These are phyloP conservation scores for Hydrozoanthus tunicans DNA, from an alignment of 64 coral and sea anemone species.

Conservation along the genomic window DNA sequence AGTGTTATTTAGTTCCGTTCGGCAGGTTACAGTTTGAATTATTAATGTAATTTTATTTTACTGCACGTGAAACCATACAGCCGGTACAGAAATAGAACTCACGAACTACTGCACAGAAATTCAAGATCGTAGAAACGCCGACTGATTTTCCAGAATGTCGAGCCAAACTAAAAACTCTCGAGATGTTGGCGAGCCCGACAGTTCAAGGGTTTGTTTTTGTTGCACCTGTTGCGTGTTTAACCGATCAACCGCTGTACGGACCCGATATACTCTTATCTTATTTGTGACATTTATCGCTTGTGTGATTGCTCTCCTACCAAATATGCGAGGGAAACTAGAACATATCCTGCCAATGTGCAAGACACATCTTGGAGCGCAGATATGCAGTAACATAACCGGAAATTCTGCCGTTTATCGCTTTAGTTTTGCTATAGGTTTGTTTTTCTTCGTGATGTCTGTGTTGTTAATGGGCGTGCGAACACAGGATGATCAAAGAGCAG, in stretches of 20 bases:
- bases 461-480: constrained; percentile 46
- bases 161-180: not conserved
- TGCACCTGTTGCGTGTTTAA: constrained; percentile 38
- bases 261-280: constrained; percentile 54
- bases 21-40: constrained; percentile 26
- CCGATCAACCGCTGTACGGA: constrained; percentile 27
- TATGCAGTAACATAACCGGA: constrained; percentile 63
- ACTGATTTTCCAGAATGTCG: not conserved
- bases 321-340: constrained; percentile 25
- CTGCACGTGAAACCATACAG: not conserved
- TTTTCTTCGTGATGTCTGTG: constrained; percentile 51
- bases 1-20: not conserved
- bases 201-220: constrained; percentile 39
- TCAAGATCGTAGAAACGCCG: not conserved
- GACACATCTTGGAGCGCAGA: constrained; percentile 35
- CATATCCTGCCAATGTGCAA: constrained; percentile 60
- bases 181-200: not conserved
- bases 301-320: constrained; percentile 50
- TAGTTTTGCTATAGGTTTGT: constrained; percentile 60
- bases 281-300: constrained; percentile 42
- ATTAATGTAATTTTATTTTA: not conserved
- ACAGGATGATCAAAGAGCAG: constrained; percentile 26
- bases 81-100: constrained; percentile 20
- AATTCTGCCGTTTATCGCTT: constrained; percentile 68
- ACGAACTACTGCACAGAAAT: not conserved